Percentiles rank a stretch among this genome's conserved stretches.
Evolutionary conservation across 2,797 vertebrate species (phyloP).

Genomic region (Cynodonichthys magdalenae): DNA sequence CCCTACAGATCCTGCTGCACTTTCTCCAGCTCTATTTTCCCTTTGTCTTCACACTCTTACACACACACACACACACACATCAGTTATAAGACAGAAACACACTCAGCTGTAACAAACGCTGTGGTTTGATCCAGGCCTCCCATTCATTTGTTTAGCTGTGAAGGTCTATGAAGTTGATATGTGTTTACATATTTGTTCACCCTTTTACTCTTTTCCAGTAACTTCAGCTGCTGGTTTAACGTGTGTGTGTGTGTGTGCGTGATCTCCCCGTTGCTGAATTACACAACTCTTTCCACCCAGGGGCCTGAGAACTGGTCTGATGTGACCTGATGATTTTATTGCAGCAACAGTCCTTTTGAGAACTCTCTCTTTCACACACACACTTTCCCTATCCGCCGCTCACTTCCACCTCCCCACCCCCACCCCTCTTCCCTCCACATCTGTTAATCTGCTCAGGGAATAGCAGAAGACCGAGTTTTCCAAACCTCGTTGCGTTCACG

Average conservation of each 20-base stretch:
- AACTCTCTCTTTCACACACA: constrained; percentile 31
- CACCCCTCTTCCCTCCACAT: constrained; percentile 65
- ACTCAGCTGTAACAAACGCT: constrained; percentile 63
- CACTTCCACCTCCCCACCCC: constrained; percentile 47
- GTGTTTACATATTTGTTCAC: constrained; percentile 82
- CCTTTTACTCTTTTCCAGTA: constrained; percentile 76
- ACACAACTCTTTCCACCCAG: constrained; percentile 78
- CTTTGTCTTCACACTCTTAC: constrained; percentile 6
- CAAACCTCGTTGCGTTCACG: constrained; percentile 79
- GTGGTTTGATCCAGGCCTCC: constrained; percentile 77
- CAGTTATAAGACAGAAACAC: constrained; percentile 61
- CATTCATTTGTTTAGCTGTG: constrained; percentile 79
- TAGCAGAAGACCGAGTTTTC: constrained; percentile 77
- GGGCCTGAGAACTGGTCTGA: constrained; percentile 79
- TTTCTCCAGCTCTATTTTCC: constrained; percentile 10
- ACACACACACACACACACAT: constrained; percentile 45
- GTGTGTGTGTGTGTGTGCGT: constrained; percentile 21
- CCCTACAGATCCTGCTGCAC: constrained; percentile 41
- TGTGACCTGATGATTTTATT: constrained; percentile 83
- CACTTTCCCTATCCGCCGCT: constrained; percentile 53
- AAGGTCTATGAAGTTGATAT: constrained; percentile 77
- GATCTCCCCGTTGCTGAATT: constrained; percentile 66
- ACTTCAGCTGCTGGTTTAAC: constrained; percentile 60
- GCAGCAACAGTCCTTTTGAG: constrained; percentile 71
- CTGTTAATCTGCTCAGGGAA: constrained; percentile 83